phyloP scores from a whole-genome alignment of 2,888 invertebrate species.

The Drosophila putrida region DNA sequence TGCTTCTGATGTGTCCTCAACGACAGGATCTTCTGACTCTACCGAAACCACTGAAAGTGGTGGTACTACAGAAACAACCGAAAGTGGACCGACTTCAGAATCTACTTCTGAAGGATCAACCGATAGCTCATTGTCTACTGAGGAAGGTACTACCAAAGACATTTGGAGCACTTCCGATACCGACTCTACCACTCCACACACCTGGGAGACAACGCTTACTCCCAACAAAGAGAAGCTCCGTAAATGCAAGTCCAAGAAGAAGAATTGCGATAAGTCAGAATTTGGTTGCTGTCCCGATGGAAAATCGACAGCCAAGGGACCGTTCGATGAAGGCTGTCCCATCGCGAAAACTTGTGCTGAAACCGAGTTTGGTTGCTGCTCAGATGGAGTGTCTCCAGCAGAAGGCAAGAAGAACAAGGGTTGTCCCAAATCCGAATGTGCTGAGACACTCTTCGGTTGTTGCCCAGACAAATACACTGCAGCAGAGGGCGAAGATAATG shows the following conservation, averaged over 20 bases:
- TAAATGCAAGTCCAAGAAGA: constrained; percentile 87
- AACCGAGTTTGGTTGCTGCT: constrained; percentile 92
- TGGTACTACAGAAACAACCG: constrained; percentile 38
- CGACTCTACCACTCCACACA: constrained; percentile 87
- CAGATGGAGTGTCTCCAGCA: constrained; percentile 92
- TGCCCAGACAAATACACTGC: constrained; percentile 92
- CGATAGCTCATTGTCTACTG: constrained; percentile 64
- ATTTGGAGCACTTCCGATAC: constrained; percentile 83
- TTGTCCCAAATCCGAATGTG: constrained; percentile 91
- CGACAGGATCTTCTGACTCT: constrained; percentile 20
- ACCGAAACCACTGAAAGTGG: constrained; percentile 42
- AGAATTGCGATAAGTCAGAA: constrained; percentile 88
- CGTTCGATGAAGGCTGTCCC: constrained; percentile 92
- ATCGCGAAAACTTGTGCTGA: constrained; percentile 91
- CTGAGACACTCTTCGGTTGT: constrained; percentile 93
- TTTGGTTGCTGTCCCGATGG: constrained; percentile 96
- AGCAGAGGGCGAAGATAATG: constrained; percentile 91
- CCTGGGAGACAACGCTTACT: constrained; percentile 86
- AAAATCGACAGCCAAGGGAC: constrained; percentile 91
- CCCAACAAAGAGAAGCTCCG: constrained; percentile 85
- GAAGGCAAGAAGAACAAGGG: constrained; percentile 89
- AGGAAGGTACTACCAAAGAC: constrained; percentile 79
- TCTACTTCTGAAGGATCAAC: constrained; percentile 50
- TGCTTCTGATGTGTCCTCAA: constrained; percentile 12
- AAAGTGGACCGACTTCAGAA: constrained; percentile 43